Conservation (phyloP, 2,888 invertebrate species). For the Macaria notata region DNA sequence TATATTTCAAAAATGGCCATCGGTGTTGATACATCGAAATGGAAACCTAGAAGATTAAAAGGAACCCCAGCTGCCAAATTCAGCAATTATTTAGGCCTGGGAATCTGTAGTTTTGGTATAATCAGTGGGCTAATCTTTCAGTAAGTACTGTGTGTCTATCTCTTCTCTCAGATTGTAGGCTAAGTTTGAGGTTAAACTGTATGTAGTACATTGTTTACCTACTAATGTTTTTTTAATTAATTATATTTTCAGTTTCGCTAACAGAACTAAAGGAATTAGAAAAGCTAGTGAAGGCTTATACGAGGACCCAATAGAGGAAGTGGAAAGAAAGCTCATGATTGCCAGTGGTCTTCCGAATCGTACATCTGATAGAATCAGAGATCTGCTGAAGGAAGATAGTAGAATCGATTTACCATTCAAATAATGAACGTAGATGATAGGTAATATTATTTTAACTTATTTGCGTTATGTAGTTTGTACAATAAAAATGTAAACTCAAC, state of each 20-base stretch:
- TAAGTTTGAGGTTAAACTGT: slow-evolving; percentile 43
- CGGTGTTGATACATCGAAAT: slow-evolving; percentile 78
- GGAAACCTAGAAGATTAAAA: slow-evolving; percentile 85
- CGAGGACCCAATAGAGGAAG: slow-evolving; percentile 68
- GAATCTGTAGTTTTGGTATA: slow-evolving; percentile 66
- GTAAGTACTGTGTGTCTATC: slow-evolving; percentile 56
- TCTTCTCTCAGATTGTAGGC: not conserved
- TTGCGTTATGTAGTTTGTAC: slow-evolving; percentile 18
- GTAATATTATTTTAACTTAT: slow-evolving; percentile 38
- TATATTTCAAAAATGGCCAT: slow-evolving; percentile 64
- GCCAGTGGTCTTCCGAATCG: slow-evolving; percentile 57
- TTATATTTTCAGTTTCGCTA: slow-evolving; percentile 51
- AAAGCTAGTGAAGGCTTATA: slow-evolving; percentile 53
- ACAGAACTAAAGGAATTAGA: slow-evolving; percentile 51
- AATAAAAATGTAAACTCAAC: slow-evolving; percentile 33
- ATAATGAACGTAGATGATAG: slow-evolving; percentile 57
- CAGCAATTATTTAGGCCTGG: slow-evolving; percentile 79
- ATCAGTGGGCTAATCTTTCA: slow-evolving; percentile 69
- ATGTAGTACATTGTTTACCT: slow-evolving; percentile 6
- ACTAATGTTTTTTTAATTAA: not conserved
- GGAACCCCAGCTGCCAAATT: slow-evolving; percentile 84
- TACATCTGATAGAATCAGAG: slow-evolving; percentile 48
- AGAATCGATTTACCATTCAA: slow-evolving; percentile 56
- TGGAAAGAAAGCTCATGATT: slow-evolving; percentile 67
- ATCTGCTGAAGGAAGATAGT: slow-evolving; percentile 47